Percentiles rank a stretch among this genome's conserved stretches.
Conservation (phyloP, 2,113 vertebrate genomes). For the Sterna hirundo region DNA sequence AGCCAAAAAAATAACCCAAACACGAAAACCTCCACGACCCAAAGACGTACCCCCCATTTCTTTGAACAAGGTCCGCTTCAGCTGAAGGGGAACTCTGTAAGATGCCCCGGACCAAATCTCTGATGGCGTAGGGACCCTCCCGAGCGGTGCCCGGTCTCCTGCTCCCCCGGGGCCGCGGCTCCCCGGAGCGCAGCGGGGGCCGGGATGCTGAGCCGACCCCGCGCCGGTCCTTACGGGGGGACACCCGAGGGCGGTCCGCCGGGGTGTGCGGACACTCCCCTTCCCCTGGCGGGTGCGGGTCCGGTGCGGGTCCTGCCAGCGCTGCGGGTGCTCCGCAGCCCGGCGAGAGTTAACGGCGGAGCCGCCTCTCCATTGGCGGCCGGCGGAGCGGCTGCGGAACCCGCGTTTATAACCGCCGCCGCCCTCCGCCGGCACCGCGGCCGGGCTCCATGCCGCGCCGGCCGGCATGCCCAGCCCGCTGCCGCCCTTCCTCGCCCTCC, state of each 20-base stretch:
- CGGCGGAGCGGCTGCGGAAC: slow-evolving; percentile 23
- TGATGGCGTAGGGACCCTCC: background rate
- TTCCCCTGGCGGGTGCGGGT: no score
- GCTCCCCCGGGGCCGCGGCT: accelerated
- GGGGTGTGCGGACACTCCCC: background rate
- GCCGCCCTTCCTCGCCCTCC: slow-evolving; percentile 2
- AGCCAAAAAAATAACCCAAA: background rate
- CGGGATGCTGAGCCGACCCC: no score
- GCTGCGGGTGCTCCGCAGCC: slow-evolving; percentile 18
- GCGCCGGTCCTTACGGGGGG: background rate
- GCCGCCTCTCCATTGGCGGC: slow-evolving; percentile 40
- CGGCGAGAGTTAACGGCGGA: slow-evolving; percentile 46
- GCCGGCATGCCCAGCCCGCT: slow-evolving; percentile 33
- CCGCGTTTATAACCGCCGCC: slow-evolving; percentile 4
- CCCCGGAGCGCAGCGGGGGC: no score
- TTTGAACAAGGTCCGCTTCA: background rate
- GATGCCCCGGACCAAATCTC: background rate
- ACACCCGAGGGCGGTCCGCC: background rate
- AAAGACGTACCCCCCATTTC: accelerated
- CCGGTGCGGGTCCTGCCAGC: background rate
- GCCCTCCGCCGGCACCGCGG: background rate
- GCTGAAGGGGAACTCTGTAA: background rate
- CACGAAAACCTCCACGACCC: background rate
- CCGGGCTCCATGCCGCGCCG: slow-evolving; percentile 3
- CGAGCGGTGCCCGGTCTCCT: accelerated